Base-by-base conservation (phyloP, 2,797 vertebrate species). In the Diplodus sargus region DNA sequence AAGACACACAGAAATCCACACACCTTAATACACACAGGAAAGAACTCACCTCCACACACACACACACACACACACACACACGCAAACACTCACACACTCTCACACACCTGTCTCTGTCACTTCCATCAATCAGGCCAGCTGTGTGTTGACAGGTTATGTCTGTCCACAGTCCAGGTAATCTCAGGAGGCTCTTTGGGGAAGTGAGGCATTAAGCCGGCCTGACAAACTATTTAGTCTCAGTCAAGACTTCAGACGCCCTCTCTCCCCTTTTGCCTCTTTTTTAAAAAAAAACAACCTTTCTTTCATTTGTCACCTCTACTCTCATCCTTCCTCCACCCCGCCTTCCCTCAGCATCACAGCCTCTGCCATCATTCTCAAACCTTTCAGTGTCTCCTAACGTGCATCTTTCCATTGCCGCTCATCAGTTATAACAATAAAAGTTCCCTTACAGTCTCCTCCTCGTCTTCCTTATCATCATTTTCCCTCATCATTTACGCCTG, bases 151-250 rank as follows among this genome's bases (percentile, higher is more conserved):
- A 91, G 89, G 83, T 89, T 89, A 76, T 91, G 91, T 92, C 92
- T 90, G 90, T 93, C 90, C 79, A 87, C 84, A 87, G 89, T 87
- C 83, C 92, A 93, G 90, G 91, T 94, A 93, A 93, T 94, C 93
- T 91, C 87, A 53, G 83, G 87, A 89, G 88, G 76, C 88, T 92
- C 90, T 93, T 92, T 91, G 91, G 90, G 90, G 91, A 92, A 93
- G 92, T 90, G 90, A 91, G 87, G 91, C 90, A 90, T 93, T 92
- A 92, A 93, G 90, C 83, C 23, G 13, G 9, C 39, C 87, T 90
- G 91, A 94, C 92, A 93, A 93, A 94, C 91, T 92, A 91, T 93
- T 94, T 91, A 94, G 92, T 90, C 90, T 91, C 85, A 90, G 86
- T 90, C 91, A 89, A 79, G 91, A 87, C 89, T 88, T 88, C 71